phyloP scores from a whole-genome alignment of 2,113 vertebrate species.

The Tachysurus fulvidraco region DNA sequence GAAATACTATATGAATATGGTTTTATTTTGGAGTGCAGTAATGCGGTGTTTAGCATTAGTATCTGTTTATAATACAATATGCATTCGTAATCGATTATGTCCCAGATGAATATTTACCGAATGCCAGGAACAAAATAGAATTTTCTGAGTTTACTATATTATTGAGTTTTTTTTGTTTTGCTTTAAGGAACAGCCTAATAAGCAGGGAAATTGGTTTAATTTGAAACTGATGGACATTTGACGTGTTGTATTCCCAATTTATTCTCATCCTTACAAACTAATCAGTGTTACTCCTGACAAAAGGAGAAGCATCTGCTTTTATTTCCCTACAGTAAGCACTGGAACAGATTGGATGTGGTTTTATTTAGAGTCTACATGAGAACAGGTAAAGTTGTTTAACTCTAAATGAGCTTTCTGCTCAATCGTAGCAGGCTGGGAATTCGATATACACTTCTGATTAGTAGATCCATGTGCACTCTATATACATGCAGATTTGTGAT shows the following conservation, averaged over 20 bases:
- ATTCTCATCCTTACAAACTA: constrained; percentile 40
- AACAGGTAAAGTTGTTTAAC: constrained; percentile 6
- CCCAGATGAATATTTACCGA: not conserved
- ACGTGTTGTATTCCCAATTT: constrained; percentile 45
- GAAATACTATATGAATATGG: not conserved
- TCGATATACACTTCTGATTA: not conserved
- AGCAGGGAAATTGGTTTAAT: constrained; percentile 42
- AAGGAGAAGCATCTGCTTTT: not conserved
- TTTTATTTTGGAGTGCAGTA: not conserved
- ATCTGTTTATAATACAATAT: not conserved
- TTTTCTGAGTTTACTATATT: not conserved
- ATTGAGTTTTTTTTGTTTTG: not conserved
- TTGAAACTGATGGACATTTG: constrained; percentile 32
- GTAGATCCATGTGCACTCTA: not conserved
- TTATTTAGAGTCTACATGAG: not conserved
- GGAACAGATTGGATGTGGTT: not conserved
- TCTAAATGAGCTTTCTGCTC: not conserved
- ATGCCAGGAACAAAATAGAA: too few relatives aligned
- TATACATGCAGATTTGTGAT: not conserved
- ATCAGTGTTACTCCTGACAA: constrained; percentile 31
- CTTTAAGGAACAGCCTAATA: not conserved
- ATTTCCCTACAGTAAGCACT: not conserved
- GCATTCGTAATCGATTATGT: not conserved
- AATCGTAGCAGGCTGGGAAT: not conserved
- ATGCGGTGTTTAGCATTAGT: not conserved